phyloP scores from a whole-genome alignment of 2,797 vertebrate genomes.

The Schizopygopsis malacanthus region DNA sequence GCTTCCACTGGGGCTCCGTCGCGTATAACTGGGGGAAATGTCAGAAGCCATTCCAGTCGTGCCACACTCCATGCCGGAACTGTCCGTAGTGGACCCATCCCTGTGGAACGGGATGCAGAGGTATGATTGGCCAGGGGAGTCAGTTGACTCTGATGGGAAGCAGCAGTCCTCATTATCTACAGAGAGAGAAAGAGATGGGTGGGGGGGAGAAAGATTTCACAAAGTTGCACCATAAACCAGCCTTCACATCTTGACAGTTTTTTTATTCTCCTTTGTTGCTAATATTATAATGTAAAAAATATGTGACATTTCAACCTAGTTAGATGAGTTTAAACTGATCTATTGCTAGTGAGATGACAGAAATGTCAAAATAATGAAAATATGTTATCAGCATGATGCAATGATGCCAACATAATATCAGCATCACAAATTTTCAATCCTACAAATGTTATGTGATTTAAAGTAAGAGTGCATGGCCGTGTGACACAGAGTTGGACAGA shows the following conservation, averaged over 20 bases:
- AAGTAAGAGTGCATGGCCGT: neutral
- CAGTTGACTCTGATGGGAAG: constrained; percentile 79
- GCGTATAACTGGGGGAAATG: constrained; percentile 83
- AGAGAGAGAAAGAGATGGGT: neutral
- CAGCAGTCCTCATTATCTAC: constrained; percentile 91
- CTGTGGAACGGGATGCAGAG: constrained; percentile 94
- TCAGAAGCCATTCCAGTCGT: constrained; percentile 82
- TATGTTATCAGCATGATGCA: neutral
- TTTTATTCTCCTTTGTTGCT: neutral
- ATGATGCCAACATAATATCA: neutral
- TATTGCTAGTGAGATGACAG: neutral
- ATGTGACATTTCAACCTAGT: neutral
- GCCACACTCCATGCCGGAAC: constrained; percentile 80
- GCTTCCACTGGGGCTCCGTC: constrained; percentile 81
- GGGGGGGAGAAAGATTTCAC: constrained; percentile 18
- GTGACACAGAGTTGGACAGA: neutral
- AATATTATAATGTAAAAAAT: neutral
- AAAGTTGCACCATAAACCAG: constrained; percentile 14
- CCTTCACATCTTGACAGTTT: constrained; percentile 6
- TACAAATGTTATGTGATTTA: neutral
- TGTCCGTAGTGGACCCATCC: constrained; percentile 81
- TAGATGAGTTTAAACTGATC: neutral
- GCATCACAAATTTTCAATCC: neutral
- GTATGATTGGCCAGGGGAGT: constrained; percentile 88
- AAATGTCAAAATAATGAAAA: constrained; percentile 18